A percentile compares a stretch with the other conserved stretches of the same genome.
Conservation (phyloP, 2,113 vertebrate species). For the Corythornis cristatus region DNA sequence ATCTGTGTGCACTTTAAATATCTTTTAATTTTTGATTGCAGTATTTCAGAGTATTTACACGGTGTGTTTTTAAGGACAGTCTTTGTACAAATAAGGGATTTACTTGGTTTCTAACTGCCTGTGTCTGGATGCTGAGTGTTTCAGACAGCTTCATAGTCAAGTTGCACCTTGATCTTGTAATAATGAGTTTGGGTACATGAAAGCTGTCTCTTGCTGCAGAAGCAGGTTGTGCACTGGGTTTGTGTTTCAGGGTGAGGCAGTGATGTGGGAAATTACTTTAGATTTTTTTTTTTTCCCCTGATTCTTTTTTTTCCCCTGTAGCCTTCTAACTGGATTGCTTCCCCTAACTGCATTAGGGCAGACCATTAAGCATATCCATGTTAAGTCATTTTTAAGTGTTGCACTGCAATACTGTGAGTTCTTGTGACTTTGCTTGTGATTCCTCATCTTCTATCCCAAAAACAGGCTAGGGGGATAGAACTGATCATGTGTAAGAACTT, state of each 20-base stretch:
- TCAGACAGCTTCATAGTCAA: slow-evolving; percentile 13
- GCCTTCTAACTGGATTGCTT: slow-evolving; percentile 3
- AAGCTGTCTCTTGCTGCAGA: slow-evolving; percentile 41
- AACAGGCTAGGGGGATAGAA: not conserved
- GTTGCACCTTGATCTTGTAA: slow-evolving; percentile 50
- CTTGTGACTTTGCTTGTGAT: slow-evolving; percentile 22
- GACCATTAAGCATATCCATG: not conserved
- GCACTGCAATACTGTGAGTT: not conserved
- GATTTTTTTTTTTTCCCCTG: not conserved
- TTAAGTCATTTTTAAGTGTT: not conserved
- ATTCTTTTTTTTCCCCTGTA: not conserved
- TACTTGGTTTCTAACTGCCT: slow-evolving; percentile 20
- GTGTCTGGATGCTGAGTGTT: not conserved
- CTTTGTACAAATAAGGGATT: not conserved
- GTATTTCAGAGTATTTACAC: not conserved
- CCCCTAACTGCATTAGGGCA: slow-evolving; percentile 15
- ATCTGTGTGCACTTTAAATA: not conserved
- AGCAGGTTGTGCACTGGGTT: not conserved
- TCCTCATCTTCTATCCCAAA: not conserved
- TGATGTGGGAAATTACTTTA: slow-evolving; percentile 2
- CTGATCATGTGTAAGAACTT: slow-evolving; percentile 16
- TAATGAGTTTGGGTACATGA: slow-evolving; percentile 42
- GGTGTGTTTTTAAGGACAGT: not conserved
- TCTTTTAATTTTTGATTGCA: not conserved
- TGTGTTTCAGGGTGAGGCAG: slow-evolving; percentile 14